Evolutionary conservation across 2,113 vertebrate species (phyloP), one percentile per base, ranked within the genome.

Genomic region (Tricholaema leucomelas): DNA sequence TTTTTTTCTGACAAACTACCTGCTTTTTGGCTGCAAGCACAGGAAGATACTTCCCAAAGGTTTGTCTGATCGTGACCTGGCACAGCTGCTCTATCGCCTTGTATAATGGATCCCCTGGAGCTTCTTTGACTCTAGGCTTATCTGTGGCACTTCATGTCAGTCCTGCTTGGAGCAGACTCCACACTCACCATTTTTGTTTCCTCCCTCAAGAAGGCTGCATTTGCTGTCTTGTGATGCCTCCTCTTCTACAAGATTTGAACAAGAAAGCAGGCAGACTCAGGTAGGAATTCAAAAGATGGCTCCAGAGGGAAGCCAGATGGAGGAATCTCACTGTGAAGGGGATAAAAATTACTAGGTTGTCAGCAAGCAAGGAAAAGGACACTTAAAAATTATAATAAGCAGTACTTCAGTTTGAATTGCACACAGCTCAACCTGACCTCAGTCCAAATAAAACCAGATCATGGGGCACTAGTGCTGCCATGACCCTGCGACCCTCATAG

Each of bases 121-220:
- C 23, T 80, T 74, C 73, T 48, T 77, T 58, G 36, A 74, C 64
- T 25, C 71, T 0, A 1, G 9, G 2, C 66, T 54, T 78, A 58
- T 13, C 36, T 67, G 77, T 4, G 2, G 46, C 5, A 8, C 33
- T 69, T 91, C 50, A 15, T 12, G n/a, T 44, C 8, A 6, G n/a
- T 23, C 60, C 3, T 0, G 1, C 18, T 64, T 33, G 21, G 55
- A 76, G 48, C 16, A 79, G 4, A 7, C 21, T 66, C 40, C 16
- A 58, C 0, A 2, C 33, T 63, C 3, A 1, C n/a, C 0, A 0
- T 18, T 74, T 71, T 64, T 21, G 13, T 38, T 52, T 54, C 17
- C 11, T 3, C 46, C 7, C 6, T 65, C 36, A 7, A 5, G 8
- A 38, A 65, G 31, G 18, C 35, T 27, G 6, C 24, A 2, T 14